These are phyloP conservation scores for Hippoglossus stenolepis DNA, from an alignment of 2,113 vertebrate species.

Conservation along the genomic window DNA sequence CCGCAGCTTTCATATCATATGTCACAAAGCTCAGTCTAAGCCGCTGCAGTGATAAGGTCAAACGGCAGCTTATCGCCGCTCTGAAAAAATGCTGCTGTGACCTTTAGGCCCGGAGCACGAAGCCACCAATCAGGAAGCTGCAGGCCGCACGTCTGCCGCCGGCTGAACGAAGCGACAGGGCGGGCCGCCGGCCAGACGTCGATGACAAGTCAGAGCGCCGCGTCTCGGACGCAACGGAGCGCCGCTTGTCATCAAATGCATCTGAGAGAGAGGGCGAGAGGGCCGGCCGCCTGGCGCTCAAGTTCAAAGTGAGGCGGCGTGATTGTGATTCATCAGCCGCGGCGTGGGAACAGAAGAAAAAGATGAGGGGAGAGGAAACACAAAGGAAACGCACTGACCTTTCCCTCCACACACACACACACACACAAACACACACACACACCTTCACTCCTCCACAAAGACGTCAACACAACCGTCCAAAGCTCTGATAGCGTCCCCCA, in stretches of 20 bases:
- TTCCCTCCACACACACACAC: constrained; percentile 21
- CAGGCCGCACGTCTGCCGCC: not conserved
- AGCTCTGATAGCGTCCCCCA: not conserved
- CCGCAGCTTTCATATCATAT: constrained; percentile 44
- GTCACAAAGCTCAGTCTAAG: constrained; percentile 46
- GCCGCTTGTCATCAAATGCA: constrained; percentile 65
- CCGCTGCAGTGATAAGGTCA: constrained; percentile 48
- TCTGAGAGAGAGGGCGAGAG: constrained; percentile 39
- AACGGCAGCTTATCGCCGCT: constrained; percentile 52
- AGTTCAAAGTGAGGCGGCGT: constrained; percentile 64
- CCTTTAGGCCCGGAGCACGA: constrained; percentile 42
- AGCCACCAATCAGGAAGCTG: constrained; percentile 24
- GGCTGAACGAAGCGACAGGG: too few relatives aligned
- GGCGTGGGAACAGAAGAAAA: constrained; percentile 52
- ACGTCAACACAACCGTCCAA: not conserved
- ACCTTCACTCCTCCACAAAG: not conserved
- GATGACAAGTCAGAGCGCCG: constrained; percentile 35
- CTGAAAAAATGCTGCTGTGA: constrained; percentile 19
- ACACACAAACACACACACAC: constrained; percentile 8
- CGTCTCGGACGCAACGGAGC: constrained; percentile 40
- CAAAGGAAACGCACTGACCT: constrained; percentile 70
- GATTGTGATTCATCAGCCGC: constrained; percentile 61
- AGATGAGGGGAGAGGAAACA: constrained; percentile 43
- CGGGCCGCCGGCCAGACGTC: constrained; percentile 40
- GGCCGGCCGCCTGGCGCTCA: not conserved